Evolutionary conservation across 2,113 vertebrate species (phyloP).

Genomic region (Himantopus leucocephalus): DNA sequence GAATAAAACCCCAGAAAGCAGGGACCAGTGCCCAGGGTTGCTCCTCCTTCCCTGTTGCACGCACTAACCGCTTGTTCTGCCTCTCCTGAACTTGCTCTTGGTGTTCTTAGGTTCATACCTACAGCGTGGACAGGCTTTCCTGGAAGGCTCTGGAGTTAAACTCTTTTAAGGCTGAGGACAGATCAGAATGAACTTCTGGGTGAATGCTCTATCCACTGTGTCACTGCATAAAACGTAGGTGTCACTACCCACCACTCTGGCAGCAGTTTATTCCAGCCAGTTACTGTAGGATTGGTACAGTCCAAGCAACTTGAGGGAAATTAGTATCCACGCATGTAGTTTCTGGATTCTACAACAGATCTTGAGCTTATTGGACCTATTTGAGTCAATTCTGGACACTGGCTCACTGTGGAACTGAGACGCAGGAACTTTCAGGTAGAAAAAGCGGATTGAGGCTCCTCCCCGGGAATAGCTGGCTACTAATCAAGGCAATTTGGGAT

Average conservation of each 20-base stretch:
- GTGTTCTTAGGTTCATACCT: not conserved
- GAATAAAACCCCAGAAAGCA: not conserved
- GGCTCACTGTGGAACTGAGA: not conserved
- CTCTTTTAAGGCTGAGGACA: not conserved
- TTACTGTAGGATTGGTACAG: not conserved
- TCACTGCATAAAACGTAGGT: not conserved
- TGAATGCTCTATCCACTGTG: accelerated
- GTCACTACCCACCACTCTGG: not conserved
- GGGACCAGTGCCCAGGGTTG: not conserved
- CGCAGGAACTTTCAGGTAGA: accelerated
- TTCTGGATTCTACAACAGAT: not conserved
- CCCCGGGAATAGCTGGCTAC: not conserved
- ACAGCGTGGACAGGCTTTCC: not conserved
- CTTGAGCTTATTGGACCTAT: not conserved
- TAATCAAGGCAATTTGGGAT: not conserved
- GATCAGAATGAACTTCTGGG: not conserved
- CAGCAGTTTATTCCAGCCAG: accelerated
- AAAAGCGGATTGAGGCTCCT: not conserved
- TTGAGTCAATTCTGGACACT: not conserved
- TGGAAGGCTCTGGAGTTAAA: not conserved
- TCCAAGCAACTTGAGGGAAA: not conserved
- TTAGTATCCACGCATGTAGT: accelerated
- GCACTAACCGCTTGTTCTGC: not conserved
- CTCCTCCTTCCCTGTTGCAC: not conserved
- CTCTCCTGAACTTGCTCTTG: not conserved